A percentile compares a stretch with the other conserved stretches of the same genome.
These are phyloP conservation scores for Ammospiza nelsoni DNA, from an alignment of 2,113 vertebrate genomes.

Conservation along the genomic window DNA sequence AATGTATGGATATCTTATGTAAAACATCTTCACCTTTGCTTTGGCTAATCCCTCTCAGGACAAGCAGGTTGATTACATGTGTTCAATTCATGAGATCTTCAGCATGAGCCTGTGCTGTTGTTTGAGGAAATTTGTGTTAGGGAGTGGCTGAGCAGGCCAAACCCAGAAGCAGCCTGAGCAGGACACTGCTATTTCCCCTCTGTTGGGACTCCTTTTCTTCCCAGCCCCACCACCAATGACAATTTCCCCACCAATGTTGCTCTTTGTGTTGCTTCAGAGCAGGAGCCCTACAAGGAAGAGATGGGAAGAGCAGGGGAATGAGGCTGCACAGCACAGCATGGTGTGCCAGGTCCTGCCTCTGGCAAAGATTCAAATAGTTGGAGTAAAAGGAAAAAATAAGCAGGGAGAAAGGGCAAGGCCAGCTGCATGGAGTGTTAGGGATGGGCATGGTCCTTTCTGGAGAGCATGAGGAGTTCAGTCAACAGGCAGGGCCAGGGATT, in stretches of 20 bases:
- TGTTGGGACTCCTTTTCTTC: background rate
- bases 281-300: background rate
- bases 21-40: background rate
- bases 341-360: background rate
- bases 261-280: background rate
- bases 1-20: background rate
- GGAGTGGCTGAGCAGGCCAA: background rate
- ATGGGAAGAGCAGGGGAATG: background rate
- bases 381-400: background rate
- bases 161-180: background rate
- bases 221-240: background rate
- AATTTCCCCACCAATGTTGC: background rate
- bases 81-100: background rate
- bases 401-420: background rate
- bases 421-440: background rate
- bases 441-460: background rate
- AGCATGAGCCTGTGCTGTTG: background rate
- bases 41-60: background rate
- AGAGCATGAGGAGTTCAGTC: background rate
- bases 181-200: background rate
- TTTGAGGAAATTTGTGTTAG: background rate
- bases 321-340: background rate
- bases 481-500: background rate
- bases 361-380: background rate
- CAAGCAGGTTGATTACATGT: background rate